These are phyloP conservation scores for Intellagama lesueurii DNA, from an alignment of 2,797 vertebrate species.

Conservation along the genomic window DNA sequence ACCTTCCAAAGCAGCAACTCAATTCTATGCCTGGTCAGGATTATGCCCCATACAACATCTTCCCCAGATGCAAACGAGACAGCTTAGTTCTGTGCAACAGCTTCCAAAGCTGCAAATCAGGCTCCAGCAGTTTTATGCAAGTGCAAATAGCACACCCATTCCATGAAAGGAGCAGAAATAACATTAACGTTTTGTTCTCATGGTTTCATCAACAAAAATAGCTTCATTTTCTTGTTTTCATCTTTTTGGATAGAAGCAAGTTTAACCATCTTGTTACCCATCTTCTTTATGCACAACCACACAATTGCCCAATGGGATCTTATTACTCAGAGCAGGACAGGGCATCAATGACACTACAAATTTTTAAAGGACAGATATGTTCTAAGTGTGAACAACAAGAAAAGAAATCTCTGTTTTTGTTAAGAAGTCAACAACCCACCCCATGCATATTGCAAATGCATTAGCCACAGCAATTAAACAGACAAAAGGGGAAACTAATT, in stretches of 20 bases:
- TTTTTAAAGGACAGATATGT: constrained; percentile 31
- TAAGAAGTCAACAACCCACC: constrained; percentile 39
- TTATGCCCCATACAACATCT: neutral
- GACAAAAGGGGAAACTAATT: constrained; percentile 51
- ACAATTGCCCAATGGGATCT: constrained; percentile 55
- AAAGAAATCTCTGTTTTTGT: constrained; percentile 22
- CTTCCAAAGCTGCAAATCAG: neutral
- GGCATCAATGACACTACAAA: constrained; percentile 29
- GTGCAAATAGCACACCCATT: neutral
- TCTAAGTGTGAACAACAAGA: constrained; percentile 38
- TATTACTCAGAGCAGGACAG: constrained; percentile 41
- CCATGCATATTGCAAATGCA: constrained; percentile 53
- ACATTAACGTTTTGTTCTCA: constrained; percentile 51
- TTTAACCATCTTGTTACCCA: constrained; percentile 65
- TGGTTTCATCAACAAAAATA: constrained; percentile 59
- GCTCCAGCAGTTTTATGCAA: neutral
- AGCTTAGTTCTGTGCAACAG: neutral
- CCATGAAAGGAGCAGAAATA: constrained; percentile 50
- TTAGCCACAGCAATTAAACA: constrained; percentile 59
- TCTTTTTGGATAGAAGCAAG: constrained; percentile 44
- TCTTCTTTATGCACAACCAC: constrained; percentile 62
- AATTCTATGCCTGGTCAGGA: neutral
- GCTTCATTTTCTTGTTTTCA: constrained; percentile 43
- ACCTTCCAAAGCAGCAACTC: neutral
- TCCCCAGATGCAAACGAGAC: neutral